Evolutionary conservation across 2,797 vertebrate species (phyloP), one percentile per base, ranked within the genome.

Genomic region (Mormyrops attenuatus): DNA sequence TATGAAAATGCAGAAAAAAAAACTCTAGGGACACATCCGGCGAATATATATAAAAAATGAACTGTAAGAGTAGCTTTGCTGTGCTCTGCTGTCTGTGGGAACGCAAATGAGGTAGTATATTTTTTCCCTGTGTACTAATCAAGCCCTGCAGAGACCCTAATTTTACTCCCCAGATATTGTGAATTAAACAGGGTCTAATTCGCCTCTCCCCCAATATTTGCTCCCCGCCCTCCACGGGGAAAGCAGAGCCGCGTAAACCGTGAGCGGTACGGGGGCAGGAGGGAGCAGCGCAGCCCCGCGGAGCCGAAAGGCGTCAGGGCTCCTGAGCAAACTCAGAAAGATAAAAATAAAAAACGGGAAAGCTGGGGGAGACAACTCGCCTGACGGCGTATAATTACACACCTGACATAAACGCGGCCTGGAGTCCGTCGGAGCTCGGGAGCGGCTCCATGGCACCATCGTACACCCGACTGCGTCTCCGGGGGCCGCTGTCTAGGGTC

Each of bases 31-130:
- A 88, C 30, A 44, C n/a, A 63, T 63, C 53, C 34, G 8, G 15
- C 34, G 13, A 87, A 57, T 44, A 80, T 73, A 80, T 44, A 17
- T 8, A 38, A 85, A 13, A 11, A 57, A 30, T 60, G 8, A 1
- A 26, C 26, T 44, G 84, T 82, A 89, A 90, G 90, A 89, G 90
- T 55, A 26, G 88, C 89, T 90, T 88, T 86, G 85, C 69, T 11
- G 30, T n/a, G 34, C 13, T 15, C 26, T 38, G 89, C 88, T 90
- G 89, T 92, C 85, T 87, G 85, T 34, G 52, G 34, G 85, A 90
- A 85, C 85, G 90, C 89, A 90, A 91, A 90, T 88, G 52, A 89
- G 63, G 11, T 34, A 15, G 66, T 5, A 11, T 30, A 26, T 85
- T 85, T 49, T 20, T 87, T 87, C 30, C 30, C 17, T 60, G 13